A percentile compares a stretch with the other conserved stretches of the same genome.
Conservation (phyloP, 2,888 invertebrate species). For the Neoaliturus tenellus region DNA sequence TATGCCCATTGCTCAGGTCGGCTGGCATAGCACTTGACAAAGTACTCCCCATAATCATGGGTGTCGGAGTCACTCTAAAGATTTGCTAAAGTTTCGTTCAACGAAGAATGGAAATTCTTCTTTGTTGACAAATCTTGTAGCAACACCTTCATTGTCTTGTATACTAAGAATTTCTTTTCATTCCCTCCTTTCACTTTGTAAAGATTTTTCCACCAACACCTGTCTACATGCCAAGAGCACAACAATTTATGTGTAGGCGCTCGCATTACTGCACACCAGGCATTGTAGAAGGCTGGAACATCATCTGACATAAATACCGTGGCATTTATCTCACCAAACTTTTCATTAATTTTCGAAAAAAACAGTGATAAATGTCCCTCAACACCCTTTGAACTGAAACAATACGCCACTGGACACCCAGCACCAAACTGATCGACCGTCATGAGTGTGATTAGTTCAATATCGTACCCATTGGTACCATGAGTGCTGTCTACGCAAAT, state of each 20-base stretch:
- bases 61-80: constrained; percentile 59
- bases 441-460: constrained; percentile 48
- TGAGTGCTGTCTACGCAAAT: constrained; percentile 67
- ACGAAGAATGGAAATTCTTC: constrained; percentile 35
- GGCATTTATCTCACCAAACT: constrained; percentile 58
- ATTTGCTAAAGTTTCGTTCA: constrained; percentile 39
- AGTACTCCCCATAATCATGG: constrained; percentile 60
- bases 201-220: constrained; percentile 63
- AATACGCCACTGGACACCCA: constrained; percentile 64
- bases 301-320: constrained; percentile 67
- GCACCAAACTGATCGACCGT: constrained; percentile 63
- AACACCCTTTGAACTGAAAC: constrained; percentile 60
- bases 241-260: constrained; percentile 56
- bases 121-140: constrained; percentile 49
- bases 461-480: constrained; percentile 64
- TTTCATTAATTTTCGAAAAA: constrained; percentile 54
- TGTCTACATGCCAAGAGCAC: constrained; percentile 67
- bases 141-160: constrained; percentile 60
- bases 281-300: constrained; percentile 64
- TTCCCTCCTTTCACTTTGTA: constrained; percentile 60
- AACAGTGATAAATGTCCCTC: constrained; percentile 60
- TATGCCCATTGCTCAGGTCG: constrained; percentile 56
- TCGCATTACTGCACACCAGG: constrained; percentile 65
- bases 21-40: constrained; percentile 34
- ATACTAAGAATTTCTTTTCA: constrained; percentile 59